Percentiles rank a stretch among this genome's conserved stretches.
phyloP scores from a whole-genome alignment of 30 jellyfish, hydroid and myxozoan species.

The Pelagia noctiluca region DNA sequence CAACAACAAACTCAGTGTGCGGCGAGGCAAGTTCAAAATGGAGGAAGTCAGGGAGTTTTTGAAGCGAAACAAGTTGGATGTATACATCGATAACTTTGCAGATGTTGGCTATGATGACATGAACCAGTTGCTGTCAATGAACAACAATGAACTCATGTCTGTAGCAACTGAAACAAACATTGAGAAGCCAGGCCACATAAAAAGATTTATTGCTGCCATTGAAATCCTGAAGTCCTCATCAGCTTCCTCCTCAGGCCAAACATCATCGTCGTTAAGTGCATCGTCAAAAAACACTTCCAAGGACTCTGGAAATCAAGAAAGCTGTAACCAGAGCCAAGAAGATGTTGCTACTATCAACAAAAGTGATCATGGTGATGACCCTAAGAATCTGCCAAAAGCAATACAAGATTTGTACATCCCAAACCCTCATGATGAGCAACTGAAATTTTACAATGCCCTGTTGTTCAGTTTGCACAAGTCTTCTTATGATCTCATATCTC shows the following conservation, averaged over 20 bases:
- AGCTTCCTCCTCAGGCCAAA: neutral
- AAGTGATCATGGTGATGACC: too few relatives aligned
- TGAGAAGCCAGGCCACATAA: conserved; percentile 36
- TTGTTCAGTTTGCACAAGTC: neutral
- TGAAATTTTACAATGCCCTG: neutral
- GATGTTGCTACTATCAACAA: too few relatives aligned
- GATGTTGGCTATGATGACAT: conserved; percentile 30
- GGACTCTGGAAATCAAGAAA: neutral
- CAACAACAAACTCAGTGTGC: conserved; percentile 2
- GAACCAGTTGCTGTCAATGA: conserved; percentile 9
- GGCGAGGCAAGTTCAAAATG: conserved; percentile 19
- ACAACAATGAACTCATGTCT: conserved; percentile 3
- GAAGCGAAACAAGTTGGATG: conserved; percentile 24
- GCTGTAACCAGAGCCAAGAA: conserved; percentile 5
- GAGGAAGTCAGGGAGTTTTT: conserved; percentile 8
- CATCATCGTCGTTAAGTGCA: neutral
- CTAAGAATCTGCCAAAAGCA: neutral
- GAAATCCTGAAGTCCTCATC: conserved; percentile 9
- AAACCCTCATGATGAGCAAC: neutral
- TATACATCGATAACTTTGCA: neutral
- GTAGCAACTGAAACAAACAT: conserved; percentile 3
- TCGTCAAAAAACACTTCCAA: neutral
- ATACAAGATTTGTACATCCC: neutral
- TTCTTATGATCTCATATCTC: neutral
- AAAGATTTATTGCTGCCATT: conserved; percentile 12